These are phyloP conservation scores for Scolopax bukidnonensis DNA, from an alignment of 2,797 vertebrate species.

Conservation along the genomic window DNA sequence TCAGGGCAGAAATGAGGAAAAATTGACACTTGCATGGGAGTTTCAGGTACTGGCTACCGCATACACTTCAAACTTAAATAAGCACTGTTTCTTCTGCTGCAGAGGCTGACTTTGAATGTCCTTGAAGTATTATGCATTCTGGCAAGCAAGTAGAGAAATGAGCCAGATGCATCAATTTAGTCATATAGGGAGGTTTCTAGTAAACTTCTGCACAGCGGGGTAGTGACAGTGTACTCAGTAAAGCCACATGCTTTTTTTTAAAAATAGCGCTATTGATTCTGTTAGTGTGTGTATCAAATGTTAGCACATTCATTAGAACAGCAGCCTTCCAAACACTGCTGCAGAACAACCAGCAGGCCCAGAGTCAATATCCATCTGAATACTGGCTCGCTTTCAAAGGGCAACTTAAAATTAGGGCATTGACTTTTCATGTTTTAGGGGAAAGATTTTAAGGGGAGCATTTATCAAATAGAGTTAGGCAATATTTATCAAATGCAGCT, in stretches of 20 bases:
- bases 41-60: background rate
- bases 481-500: conserved; percentile 57
- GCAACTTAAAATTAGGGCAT: conserved; percentile 62
- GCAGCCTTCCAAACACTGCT: conserved; percentile 51
- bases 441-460: conserved; percentile 51
- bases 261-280: conserved; percentile 66
- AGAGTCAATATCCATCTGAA: conserved; percentile 50
- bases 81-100: background rate
- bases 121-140: conserved; percentile 44
- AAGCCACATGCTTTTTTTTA: conserved; percentile 49
- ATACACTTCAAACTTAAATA: background rate
- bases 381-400: conserved; percentile 55
- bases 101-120: conserved; percentile 37
- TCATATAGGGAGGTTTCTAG: conserved; percentile 44
- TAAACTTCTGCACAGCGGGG: conserved; percentile 24
- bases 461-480: conserved; percentile 52
- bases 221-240: conserved; percentile 43
- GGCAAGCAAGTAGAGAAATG: conserved; percentile 20
- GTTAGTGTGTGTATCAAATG: conserved; percentile 57
- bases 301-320: conserved; percentile 62
- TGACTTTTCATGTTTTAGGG: conserved; percentile 59
- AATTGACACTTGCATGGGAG: background rate
- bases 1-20: background rate
- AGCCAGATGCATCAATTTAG: conserved; percentile 33
- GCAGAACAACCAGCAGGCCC: conserved; percentile 49